Conservation (phyloP, 2,888 invertebrate genomes). For the Habrosyne pyritoides region DNA sequence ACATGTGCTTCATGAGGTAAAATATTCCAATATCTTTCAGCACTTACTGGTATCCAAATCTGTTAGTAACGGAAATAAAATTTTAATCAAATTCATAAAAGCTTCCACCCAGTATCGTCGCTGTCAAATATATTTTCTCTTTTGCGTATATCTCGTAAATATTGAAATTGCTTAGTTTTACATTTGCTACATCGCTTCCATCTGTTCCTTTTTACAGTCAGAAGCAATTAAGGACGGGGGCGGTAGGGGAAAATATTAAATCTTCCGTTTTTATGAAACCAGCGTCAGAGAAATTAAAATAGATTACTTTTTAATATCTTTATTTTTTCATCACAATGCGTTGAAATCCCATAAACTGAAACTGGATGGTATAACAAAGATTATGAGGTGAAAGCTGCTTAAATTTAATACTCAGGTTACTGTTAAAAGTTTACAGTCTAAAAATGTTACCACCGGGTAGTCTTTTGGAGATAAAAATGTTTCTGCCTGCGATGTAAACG, state of each 20-base stretch:
- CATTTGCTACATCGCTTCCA: slow-evolving; percentile 23
- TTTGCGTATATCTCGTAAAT: slow-evolving; percentile 20
- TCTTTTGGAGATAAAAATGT: slow-evolving; percentile 36
- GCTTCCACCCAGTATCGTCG: neutral
- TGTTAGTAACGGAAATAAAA: neutral
- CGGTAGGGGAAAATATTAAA: slow-evolving; percentile 35
- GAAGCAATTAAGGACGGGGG: slow-evolving; percentile 43
- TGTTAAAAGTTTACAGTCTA: slow-evolving; percentile 18
- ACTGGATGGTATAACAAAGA: slow-evolving; percentile 13
- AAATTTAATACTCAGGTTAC: neutral
- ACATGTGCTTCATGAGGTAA: too few species aligned
- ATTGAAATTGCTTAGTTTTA: slow-evolving; percentile 30
- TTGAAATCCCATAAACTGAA: slow-evolving; percentile 20
- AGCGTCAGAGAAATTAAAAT: slow-evolving; percentile 43
- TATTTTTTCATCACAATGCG: slow-evolving; percentile 22
- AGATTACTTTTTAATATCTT: slow-evolving; percentile 43
- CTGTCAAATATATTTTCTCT: neutral
- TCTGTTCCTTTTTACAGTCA: slow-evolving; percentile 24
- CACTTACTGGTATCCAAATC: neutral
- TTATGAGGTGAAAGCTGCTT: slow-evolving; percentile 10
- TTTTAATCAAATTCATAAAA: slow-evolving; percentile 1
- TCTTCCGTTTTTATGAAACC: slow-evolving; percentile 36
- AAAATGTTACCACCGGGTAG: slow-evolving; percentile 39
- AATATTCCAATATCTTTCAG: neutral
- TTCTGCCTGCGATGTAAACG: slow-evolving; percentile 41